These are phyloP conservation scores for Lysandra bellargus DNA, from an alignment of 2,888 invertebrate species.

Conservation along the genomic window DNA sequence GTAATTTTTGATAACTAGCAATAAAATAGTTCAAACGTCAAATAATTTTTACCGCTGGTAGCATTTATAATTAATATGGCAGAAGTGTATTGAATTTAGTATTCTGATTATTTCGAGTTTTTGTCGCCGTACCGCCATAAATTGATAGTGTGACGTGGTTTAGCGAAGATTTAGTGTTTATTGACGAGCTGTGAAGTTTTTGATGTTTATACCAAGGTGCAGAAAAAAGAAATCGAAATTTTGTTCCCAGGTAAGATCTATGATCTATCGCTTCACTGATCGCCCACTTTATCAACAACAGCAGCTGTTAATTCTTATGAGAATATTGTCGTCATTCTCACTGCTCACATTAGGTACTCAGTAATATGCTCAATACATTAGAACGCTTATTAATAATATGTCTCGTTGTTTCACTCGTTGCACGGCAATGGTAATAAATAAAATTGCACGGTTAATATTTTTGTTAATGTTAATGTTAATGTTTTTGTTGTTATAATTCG, in stretches of 20 bases:
- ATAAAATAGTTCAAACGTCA: neutral
- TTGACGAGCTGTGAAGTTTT: constrained; percentile 32
- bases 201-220: constrained; percentile 33
- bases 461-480: too few relatives aligned
- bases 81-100: constrained; percentile 50
- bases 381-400: constrained; percentile 19
- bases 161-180: constrained; percentile 58
- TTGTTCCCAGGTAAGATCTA: constrained; percentile 57
- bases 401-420: constrained; percentile 31
- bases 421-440: constrained; percentile 32
- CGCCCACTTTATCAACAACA: constrained; percentile 60
- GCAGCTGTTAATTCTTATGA: constrained; percentile 62
- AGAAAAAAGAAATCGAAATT: constrained; percentile 45
- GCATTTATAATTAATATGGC: constrained; percentile 65
- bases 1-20: constrained; percentile 16
- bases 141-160: constrained; percentile 67
- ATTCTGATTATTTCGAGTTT: constrained; percentile 53
- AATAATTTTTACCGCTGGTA: neutral
- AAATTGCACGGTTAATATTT: constrained; percentile 42
- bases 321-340: constrained; percentile 47
- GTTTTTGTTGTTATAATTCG: too few relatives aligned
- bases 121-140: constrained; percentile 57
- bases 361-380: neutral
- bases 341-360: constrained; percentile 32
- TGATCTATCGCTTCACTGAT: constrained; percentile 52